Evolutionary conservation across 2,888 invertebrate species (phyloP), one percentile per base, ranked within the genome.

Genomic region (Tetheella fluctuosa): DNA sequence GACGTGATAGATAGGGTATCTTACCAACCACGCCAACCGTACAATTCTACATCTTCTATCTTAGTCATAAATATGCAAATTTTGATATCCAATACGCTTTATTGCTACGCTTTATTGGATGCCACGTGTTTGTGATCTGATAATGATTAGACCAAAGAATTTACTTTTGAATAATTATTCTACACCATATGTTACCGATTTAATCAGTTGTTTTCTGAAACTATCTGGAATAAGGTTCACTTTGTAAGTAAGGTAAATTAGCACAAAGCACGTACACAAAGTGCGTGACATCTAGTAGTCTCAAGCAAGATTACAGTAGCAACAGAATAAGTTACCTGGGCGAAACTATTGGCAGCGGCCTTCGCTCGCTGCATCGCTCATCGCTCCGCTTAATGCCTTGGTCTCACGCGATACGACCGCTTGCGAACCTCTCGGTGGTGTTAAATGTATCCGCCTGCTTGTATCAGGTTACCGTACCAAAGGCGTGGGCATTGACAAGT

Each of bases 401-500:
- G 62, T 60, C 76, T 62, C 84, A 81, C 82, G 82, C 85, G 69
- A 83, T 73, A 67, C 76, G 69, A 73, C 77, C 77, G 80, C 83
- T 81, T 76, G 83, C 83, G 62, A 84, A 82, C 80, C 88, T 88
- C 85, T 84, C 81, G 68, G 71, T 81, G 81, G 91, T 90, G 92
- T 91, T 91, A 91, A 91, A 91, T 88, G 92, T 91, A 90, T 90
- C 89, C 88, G 88, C 84, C 85, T 82, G 85, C 81, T 85, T 84
- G 86, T 91, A 91, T 93, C 93, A 79, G 82, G 91, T 93, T 93
- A 91, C 93, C 82, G 84, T 89, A 85, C 84, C 83, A 83, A 88
- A 92, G 90, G 93, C 93, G 93, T 93, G 91, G 92, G 93, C 93
- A 93, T 91, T 89, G 92, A 90, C 91, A 88, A 90, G 90, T 90